These are phyloP conservation scores for Pseudeuparius sepicola DNA, from an alignment of 2,888 invertebrate species.

Conservation along the genomic window DNA sequence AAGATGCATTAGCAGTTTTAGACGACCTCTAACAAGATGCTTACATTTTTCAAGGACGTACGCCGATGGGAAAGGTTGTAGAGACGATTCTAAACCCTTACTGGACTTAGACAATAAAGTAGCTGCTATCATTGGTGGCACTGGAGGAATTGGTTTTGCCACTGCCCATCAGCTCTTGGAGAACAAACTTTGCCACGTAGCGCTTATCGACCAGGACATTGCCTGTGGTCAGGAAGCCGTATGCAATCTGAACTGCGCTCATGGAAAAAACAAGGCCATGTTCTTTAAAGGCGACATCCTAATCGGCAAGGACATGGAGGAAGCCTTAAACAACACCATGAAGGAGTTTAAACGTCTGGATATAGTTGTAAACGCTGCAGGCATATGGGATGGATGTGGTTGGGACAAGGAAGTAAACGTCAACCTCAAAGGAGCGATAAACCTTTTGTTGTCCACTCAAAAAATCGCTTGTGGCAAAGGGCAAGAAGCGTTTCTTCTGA, in stretches of 20 bases:
- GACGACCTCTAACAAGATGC: too few species aligned
- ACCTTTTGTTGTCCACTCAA: slow-evolving; percentile 5
- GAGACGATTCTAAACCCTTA: slow-evolving; percentile 18
- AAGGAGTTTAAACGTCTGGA: slow-evolving; percentile 21
- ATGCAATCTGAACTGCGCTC: slow-evolving; percentile 29
- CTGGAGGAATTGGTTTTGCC: slow-evolving; percentile 39
- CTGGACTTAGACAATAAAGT: slow-evolving; percentile 29
- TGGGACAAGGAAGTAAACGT: slow-evolving; percentile 35
- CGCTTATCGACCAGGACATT: slow-evolving; percentile 30
- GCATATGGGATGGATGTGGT: slow-evolving; percentile 32
- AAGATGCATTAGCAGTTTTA: too few species aligned
- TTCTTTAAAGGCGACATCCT: slow-evolving; percentile 34
- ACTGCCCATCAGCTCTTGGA: slow-evolving; percentile 39
- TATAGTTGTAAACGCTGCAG: slow-evolving; percentile 31
- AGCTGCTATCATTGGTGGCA: slow-evolving; percentile 41
- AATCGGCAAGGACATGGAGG: slow-evolving; percentile 31
- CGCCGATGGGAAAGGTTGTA: slow-evolving; percentile 12
- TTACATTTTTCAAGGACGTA: too few species aligned
- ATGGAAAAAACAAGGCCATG: slow-evolving; percentile 32
- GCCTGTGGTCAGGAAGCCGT: slow-evolving; percentile 32
- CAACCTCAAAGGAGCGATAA: slow-evolving; percentile 30
- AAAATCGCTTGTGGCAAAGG: too few species aligned
- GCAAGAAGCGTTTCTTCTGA: too few species aligned
- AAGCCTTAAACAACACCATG: slow-evolving; percentile 14
- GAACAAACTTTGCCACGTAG: slow-evolving; percentile 36